Evolutionary conservation across 23 tunicate genomes (phyloP).

Genomic region (Trididemnum nubilum): DNA sequence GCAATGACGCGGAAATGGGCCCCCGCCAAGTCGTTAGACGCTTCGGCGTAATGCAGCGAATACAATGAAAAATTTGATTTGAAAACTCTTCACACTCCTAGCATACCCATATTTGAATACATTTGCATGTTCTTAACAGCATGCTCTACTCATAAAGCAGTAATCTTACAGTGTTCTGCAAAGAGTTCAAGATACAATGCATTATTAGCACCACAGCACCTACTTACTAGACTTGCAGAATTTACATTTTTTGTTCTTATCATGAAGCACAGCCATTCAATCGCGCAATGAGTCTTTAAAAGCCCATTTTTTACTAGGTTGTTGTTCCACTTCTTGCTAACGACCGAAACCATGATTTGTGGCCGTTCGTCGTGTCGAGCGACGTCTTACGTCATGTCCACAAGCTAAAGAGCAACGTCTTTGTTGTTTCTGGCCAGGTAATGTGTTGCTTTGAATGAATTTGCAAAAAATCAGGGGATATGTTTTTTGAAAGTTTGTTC

Average conservation of each 20-base stretch:
- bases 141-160: too few species aligned
- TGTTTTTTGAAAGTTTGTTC: background rate
- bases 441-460: background rate
- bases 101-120: too few species aligned
- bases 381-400: conserved; percentile 92
- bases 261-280: too few species aligned
- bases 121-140: too few species aligned
- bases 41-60: background rate
- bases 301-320: conserved; percentile 74
- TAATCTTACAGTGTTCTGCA: too few species aligned
- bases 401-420: conserved; percentile 93
- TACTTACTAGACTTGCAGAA: too few species aligned
- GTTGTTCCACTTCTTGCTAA: conserved; percentile 89
- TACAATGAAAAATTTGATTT: too few species aligned
- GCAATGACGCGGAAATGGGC: background rate
- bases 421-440: conserved; percentile 94
- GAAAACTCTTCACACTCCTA: too few species aligned
- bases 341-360: conserved; percentile 83
- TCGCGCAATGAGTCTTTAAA: too few species aligned
- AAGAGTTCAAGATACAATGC: too few species aligned
- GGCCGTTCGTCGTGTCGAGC: conserved; percentile 96
- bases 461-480: background rate
- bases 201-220: too few species aligned
- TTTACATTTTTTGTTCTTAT: too few species aligned
- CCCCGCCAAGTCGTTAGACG: background rate